Evolutionary conservation across 2,888 invertebrate genomes (phyloP).

Genomic region (Zele albiditarsus): DNA sequence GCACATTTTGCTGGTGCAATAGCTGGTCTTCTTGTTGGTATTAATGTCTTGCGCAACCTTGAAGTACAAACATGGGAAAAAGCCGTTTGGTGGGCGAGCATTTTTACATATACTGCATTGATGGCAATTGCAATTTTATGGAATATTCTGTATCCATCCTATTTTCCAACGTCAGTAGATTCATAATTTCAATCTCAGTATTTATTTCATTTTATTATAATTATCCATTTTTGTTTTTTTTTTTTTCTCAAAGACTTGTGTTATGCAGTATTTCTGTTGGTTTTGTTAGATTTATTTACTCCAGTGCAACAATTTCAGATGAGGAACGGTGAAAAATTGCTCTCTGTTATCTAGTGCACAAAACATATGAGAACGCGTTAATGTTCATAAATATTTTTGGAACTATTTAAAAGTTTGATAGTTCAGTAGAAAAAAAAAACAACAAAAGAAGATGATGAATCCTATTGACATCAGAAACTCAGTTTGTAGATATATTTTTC

Average conservation of each 20-base stretch:
- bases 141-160: slow-evolving; percentile 74
- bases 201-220: slow-evolving; percentile 3
- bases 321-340: not conserved
- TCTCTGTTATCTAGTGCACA: not conserved
- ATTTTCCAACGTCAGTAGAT: slow-evolving; percentile 42
- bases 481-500: not conserved
- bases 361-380: not conserved
- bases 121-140: slow-evolving; percentile 84
- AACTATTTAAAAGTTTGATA: not conserved
- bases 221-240: not conserved
- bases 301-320: not conserved
- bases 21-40: slow-evolving; percentile 88
- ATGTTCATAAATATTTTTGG: not conserved
- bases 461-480: not conserved
- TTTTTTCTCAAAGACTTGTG: not conserved
- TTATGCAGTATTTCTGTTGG: not conserved
- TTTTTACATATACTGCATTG: slow-evolving; percentile 80
- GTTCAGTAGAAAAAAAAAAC: not conserved
- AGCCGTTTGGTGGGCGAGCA: slow-evolving; percentile 86
- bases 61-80: slow-evolving; percentile 87
- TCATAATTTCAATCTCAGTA: not conserved
- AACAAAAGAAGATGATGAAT: not conserved
- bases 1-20: slow-evolving; percentile 95
- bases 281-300: not conserved
- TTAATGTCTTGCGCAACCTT: slow-evolving; percentile 88